Evolutionary conservation across 2,888 invertebrate genomes (phyloP).

Genomic region (Machimus atricapillus): DNA sequence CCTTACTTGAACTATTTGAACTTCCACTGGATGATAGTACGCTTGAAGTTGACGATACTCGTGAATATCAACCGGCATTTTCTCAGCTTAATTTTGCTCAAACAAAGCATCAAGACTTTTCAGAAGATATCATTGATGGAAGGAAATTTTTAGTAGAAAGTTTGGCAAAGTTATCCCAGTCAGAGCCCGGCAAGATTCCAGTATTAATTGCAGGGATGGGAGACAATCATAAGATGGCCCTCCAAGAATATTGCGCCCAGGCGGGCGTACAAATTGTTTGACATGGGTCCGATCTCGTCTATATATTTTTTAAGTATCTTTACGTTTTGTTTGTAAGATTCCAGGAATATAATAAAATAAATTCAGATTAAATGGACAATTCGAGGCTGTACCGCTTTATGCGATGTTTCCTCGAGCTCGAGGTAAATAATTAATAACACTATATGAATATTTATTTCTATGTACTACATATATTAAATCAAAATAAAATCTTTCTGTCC

Average conservation of each 20-base stretch:
- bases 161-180: slow-evolving; percentile 71
- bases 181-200: slow-evolving; percentile 73
- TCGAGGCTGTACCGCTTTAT: too few relatives aligned
- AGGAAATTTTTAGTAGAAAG: slow-evolving; percentile 75
- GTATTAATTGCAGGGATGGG: slow-evolving; percentile 72
- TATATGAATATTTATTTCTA: too few relatives aligned
- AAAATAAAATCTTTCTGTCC: too few relatives aligned
- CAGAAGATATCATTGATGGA: slow-evolving; percentile 56
- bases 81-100: slow-evolving; percentile 88
- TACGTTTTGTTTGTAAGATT: background rate
- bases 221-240: slow-evolving; percentile 69
- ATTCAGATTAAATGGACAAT: too few relatives aligned
- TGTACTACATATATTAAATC: too few relatives aligned
- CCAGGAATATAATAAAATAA: background rate
- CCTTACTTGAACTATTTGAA: slow-evolving; percentile 86
- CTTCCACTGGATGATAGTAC: slow-evolving; percentile 82
- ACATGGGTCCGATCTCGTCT: slow-evolving; percentile 43
- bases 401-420: too few relatives aligned
- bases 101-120: slow-evolving; percentile 71
- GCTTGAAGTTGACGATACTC: slow-evolving; percentile 81
- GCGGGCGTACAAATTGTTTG: slow-evolving; percentile 71
- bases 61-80: slow-evolving; percentile 87
- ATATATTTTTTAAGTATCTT: background rate
- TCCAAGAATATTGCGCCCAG: slow-evolving; percentile 73
- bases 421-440: too few relatives aligned